A percentile compares a stretch with the other conserved stretches of the same genome.
Conservation (phyloP, 2,113 vertebrate genomes). For the Mus musculus region DNA sequence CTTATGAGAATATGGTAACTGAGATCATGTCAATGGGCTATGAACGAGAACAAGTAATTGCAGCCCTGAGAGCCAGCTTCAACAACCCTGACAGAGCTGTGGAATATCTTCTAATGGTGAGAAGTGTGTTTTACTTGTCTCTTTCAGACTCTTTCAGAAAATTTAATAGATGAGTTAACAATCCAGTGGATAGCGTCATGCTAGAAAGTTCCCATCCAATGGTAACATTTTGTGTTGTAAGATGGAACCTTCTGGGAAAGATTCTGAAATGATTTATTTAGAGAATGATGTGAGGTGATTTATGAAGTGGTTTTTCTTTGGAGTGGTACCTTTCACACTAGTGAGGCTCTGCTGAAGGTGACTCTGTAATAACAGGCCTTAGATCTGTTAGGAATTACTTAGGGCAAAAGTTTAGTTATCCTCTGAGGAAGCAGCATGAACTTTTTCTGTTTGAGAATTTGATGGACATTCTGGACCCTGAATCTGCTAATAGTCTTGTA, state of each 20-base stretch:
- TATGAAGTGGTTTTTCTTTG: background rate
- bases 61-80: constrained; percentile 96
- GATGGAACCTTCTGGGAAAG: constrained; percentile 1
- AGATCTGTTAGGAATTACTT: background rate
- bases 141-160: constrained; percentile 10
- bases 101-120: constrained; percentile 97
- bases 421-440: background rate
- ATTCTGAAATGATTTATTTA: constrained; percentile 11
- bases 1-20: constrained; percentile 97
- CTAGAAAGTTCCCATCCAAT: constrained; percentile 22
- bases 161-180: constrained; percentile 26
- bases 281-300: background rate
- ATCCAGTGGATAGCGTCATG: background rate
- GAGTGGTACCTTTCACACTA: background rate
- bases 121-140: constrained; percentile 68
- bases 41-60: constrained; percentile 95
- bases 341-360: background rate
- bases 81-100: constrained; percentile 98
- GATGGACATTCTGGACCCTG: background rate
- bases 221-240: constrained; percentile 49
- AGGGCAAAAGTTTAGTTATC: constrained; percentile 1
- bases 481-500: background rate
- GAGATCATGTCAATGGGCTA: constrained; percentile 99
- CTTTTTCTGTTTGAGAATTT: background rate
- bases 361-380: background rate